These are phyloP conservation scores for Cecidostiba fungosa DNA, from an alignment of 2,888 invertebrate genomes.

Conservation along the genomic window DNA sequence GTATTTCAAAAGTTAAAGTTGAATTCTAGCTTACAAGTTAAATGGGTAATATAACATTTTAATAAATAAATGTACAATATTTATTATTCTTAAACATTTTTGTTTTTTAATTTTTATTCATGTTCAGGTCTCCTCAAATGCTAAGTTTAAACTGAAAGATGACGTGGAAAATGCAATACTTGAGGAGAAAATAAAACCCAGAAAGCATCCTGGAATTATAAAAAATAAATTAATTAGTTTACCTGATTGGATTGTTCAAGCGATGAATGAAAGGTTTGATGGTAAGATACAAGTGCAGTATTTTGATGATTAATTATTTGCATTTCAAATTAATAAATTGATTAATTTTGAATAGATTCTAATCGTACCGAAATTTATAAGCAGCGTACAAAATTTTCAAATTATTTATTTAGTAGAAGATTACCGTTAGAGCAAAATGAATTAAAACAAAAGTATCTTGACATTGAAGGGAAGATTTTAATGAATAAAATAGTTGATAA, in stretches of 20 bases:
- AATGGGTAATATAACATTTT: constrained; percentile 55
- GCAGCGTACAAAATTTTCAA: constrained; percentile 82
- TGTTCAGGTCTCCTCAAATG: constrained; percentile 72
- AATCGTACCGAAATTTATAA: constrained; percentile 81
- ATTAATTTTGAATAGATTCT: constrained; percentile 56
- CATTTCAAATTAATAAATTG: background rate
- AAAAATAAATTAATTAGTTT: constrained; percentile 82
- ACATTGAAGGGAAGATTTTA: constrained; percentile 68
- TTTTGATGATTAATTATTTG: background rate
- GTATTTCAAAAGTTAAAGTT: constrained; percentile 35
- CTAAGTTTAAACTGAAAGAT: constrained; percentile 81
- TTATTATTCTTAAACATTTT: background rate
- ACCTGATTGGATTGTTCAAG: constrained; percentile 84
- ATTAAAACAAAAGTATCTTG: constrained; percentile 79
- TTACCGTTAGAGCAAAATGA: constrained; percentile 85
- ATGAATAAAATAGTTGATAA: constrained; percentile 72
- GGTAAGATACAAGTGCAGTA: constrained; percentile 74
- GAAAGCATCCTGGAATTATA: constrained; percentile 88
- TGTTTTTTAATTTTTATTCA: constrained; percentile 13
- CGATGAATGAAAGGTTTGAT: constrained; percentile 82
- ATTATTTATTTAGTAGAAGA: constrained; percentile 84
- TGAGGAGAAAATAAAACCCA: constrained; percentile 83
- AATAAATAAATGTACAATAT: background rate
- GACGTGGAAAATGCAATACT: constrained; percentile 81
- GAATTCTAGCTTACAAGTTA: constrained; percentile 39